Percentiles rank a stretch among this genome's conserved stretches.
These are phyloP conservation scores for Carcinoscorpius rotundicauda DNA, from an alignment of 1,140 invertebrate species.

Conservation along the genomic window DNA sequence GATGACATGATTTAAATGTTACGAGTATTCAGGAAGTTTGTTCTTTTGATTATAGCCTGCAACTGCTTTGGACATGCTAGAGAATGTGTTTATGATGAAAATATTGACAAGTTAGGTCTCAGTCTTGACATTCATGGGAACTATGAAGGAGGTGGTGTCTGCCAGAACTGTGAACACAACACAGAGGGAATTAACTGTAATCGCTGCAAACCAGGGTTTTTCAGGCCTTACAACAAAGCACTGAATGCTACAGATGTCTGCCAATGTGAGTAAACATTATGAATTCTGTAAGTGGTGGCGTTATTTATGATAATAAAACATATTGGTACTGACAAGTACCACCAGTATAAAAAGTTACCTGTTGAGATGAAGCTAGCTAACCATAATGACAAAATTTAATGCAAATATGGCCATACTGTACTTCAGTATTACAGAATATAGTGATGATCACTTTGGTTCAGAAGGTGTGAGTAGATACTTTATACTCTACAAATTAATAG, in stretches of 20 bases:
- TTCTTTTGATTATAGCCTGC: conserved; percentile 56
- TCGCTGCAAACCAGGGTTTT: conserved; percentile 75
- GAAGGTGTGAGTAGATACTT: too few relatives aligned
- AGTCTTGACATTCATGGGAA: conserved; percentile 86
- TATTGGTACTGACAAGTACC: too few relatives aligned
- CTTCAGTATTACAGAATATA: too few relatives aligned
- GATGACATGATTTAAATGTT: too few relatives aligned
- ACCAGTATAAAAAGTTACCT: too few relatives aligned
- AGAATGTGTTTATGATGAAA: conserved; percentile 77
- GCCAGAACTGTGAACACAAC: conserved; percentile 79
- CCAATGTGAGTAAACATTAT: conserved; percentile 48
- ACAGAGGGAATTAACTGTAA: conserved; percentile 97
- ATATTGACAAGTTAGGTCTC: conserved; percentile 57
- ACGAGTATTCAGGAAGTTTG: background rate
- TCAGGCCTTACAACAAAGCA: conserved; percentile 60
- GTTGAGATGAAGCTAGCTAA: too few relatives aligned
- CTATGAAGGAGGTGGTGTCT: conserved; percentile 85
- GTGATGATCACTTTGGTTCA: too few relatives aligned
- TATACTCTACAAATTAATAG: too few relatives aligned
- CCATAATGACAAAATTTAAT: too few relatives aligned
- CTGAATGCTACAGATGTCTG: conserved; percentile 86
- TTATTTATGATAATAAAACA: conserved; percentile 8
- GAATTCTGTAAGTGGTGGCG: conserved; percentile 5
- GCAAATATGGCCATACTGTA: too few relatives aligned
- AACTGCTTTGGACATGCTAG: conserved; percentile 91